A percentile compares a stretch with the other conserved stretches of the same genome.
phyloP scores from a whole-genome alignment of 2,797 vertebrate genomes.

The Neosilurus mollespiculum region DNA sequence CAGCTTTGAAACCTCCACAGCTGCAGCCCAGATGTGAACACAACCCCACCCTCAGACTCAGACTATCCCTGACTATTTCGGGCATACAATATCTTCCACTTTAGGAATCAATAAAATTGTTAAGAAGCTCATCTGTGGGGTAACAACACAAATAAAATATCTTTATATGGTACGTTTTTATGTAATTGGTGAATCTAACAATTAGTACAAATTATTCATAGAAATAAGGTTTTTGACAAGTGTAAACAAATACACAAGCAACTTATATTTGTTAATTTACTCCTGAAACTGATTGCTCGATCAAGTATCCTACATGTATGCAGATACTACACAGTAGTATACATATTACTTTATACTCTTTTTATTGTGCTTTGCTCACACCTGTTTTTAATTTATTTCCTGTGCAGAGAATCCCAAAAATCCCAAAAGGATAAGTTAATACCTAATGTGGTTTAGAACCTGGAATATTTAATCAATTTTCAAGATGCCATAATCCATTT shows the following conservation, averaged over 20 bases:
- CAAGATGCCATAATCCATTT: neutral
- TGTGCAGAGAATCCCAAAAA: neutral
- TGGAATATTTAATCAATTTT: neutral
- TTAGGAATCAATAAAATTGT: slow-evolving; percentile 42
- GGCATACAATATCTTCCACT: slow-evolving; percentile 47
- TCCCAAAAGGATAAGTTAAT: neutral
- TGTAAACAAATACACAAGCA: neutral
- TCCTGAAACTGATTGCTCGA: neutral
- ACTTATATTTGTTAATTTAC: neutral
- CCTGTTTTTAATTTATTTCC: neutral
- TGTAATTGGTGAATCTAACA: neutral
- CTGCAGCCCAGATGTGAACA: slow-evolving; percentile 60
- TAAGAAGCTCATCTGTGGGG: slow-evolving; percentile 35
- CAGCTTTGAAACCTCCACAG: slow-evolving; percentile 51
- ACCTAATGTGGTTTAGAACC: neutral
- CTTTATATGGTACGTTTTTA: neutral
- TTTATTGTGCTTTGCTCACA: neutral
- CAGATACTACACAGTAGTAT: neutral
- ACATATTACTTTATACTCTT: neutral
- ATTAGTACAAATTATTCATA: no score
- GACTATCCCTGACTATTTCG: slow-evolving; percentile 19
- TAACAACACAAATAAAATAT: slow-evolving; percentile 21
- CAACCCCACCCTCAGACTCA: slow-evolving; percentile 9
- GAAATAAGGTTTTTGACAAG: neutral
- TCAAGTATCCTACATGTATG: neutral